Evolutionary conservation across 2,113 vertebrate genomes (phyloP).

Genomic region (Equus przewalskii): DNA sequence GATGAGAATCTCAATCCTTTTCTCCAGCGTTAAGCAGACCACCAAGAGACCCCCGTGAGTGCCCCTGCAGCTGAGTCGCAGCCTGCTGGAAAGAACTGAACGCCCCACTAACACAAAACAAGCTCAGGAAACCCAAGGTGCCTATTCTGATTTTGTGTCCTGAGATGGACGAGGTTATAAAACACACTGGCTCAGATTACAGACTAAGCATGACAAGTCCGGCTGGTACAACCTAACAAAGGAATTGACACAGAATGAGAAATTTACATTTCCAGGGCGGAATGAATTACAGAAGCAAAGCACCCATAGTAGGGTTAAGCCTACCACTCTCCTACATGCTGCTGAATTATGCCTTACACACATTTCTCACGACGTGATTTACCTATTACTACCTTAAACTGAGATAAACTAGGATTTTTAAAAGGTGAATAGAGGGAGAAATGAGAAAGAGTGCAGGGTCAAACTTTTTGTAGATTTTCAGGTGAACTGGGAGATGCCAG

Average conservation of each 20-base stretch:
- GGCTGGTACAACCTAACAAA: slow-evolving; percentile 76
- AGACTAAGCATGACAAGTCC: slow-evolving; percentile 69
- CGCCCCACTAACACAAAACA: not conserved
- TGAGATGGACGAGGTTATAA: slow-evolving; percentile 69
- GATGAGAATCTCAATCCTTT: not conserved
- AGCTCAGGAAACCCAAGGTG: slow-evolving; percentile 26
- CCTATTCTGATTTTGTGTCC: slow-evolving; percentile 71
- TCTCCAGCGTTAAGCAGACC: not conserved
- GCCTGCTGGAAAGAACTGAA: not conserved
- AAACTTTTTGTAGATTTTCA: slow-evolving; percentile 68
- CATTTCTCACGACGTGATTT: slow-evolving; percentile 11
- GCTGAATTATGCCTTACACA: not conserved
- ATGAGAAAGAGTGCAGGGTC: not conserved
- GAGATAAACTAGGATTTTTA: not conserved
- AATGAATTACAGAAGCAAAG: slow-evolving; percentile 44
- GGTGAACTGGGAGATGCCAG: slow-evolving; percentile 58
- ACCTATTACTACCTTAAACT: not conserved
- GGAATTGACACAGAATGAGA: slow-evolving; percentile 61
- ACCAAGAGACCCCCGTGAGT: not conserved
- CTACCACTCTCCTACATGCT: not conserved
- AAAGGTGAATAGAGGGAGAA: not conserved
- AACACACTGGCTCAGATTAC: slow-evolving; percentile 81
- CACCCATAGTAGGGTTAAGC: not conserved
- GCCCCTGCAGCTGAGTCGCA: not conserved
- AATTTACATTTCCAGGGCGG: slow-evolving; percentile 56